Percentiles rank a stretch among this genome's conserved stretches.
These are phyloP conservation scores for Acanthosepion esculentum DNA, from an alignment of 2,888 invertebrate genomes.

Conservation along the genomic window DNA sequence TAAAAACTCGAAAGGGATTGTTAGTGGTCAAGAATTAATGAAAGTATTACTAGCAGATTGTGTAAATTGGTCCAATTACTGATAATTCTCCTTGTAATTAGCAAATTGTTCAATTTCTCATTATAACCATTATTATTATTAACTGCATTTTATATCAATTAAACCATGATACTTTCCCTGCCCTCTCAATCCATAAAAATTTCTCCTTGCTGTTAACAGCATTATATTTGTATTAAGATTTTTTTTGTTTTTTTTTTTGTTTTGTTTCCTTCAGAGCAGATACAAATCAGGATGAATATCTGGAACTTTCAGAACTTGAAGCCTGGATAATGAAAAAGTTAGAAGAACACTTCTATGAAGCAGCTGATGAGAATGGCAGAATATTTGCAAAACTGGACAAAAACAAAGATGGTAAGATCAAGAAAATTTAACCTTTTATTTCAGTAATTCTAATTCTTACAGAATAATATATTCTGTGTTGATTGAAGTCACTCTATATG, in stretches of 20 bases:
- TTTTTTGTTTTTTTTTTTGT: background rate
- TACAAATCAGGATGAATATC: slow-evolving; percentile 67
- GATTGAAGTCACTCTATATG: too few species aligned
- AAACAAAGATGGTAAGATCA: slow-evolving; percentile 68
- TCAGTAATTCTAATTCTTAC: too few species aligned
- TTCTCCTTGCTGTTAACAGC: background rate
- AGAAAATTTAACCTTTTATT: background rate
- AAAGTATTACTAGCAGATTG: too few species aligned
- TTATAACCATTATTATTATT: too few species aligned
- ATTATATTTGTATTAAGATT: too few species aligned
- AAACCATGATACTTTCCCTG: background rate
- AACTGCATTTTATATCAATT: too few species aligned
- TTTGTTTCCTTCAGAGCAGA: slow-evolving; percentile 71
- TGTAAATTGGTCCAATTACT: too few species aligned
- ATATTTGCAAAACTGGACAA: slow-evolving; percentile 73
- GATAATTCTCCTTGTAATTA: background rate
- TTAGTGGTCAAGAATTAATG: too few species aligned
- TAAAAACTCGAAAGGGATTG: too few species aligned
- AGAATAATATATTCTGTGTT: too few species aligned
- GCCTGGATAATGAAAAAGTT: slow-evolving; percentile 73
- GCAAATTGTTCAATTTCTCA: background rate
- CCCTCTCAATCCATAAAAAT: background rate
- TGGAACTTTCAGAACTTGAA: slow-evolving; percentile 72
- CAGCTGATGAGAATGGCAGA: slow-evolving; percentile 70
- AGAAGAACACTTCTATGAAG: slow-evolving; percentile 74